Evolutionary conservation across 2,113 vertebrate species (phyloP), one percentile per base, ranked within the genome.

Genomic region (Donacobius atricapilla): DNA sequence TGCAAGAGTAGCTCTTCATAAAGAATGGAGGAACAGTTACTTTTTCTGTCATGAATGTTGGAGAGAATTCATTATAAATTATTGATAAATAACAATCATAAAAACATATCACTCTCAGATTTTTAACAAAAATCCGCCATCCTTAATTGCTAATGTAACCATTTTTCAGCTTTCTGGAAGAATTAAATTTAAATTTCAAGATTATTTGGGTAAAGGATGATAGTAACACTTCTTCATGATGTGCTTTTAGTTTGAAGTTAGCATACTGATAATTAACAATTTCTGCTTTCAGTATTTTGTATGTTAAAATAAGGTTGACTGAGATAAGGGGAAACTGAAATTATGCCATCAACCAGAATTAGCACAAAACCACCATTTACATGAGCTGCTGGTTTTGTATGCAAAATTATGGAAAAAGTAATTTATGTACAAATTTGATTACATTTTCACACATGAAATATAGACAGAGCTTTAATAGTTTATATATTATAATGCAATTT

Each of bases 151-250:
- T 75, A n/a, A 24, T 71, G 37, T 64, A 11, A 47, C 6, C 3
- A 68, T 64, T 56, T 83, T 16, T 24, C 11, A 50, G 5, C 8
- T 58, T 71, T 69, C 30, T 40, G 35, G 39, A 79, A 57, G 2
- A 40, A 56, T 39, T 54, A 50, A 56, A 44, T 31, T 1, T 30
- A 23, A 42, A 19, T 39, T 64, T 22, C 8, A 1, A 37, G 51
- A 50, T 23, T 0, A 20, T 1, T 30, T 6, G 2, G 1, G 3
- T 53, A 70, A 57, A 69, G 13, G 7, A 53, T 54, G 6, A 50
- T 24, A 25, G 25, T 19, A 66, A 35, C 13, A 28, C 2, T 85
- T 57, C 25, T 57, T 16, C 22, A 58, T 40, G 2, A 39, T 6
- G 2, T 21, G 9, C 2, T 60, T 20, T 33, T 24, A 40, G 40